Percentiles rank a stretch among this genome's conserved stretches.
These are phyloP conservation scores for Spodoptera exigua DNA, from an alignment of 2,888 invertebrate species.

Conservation along the genomic window DNA sequence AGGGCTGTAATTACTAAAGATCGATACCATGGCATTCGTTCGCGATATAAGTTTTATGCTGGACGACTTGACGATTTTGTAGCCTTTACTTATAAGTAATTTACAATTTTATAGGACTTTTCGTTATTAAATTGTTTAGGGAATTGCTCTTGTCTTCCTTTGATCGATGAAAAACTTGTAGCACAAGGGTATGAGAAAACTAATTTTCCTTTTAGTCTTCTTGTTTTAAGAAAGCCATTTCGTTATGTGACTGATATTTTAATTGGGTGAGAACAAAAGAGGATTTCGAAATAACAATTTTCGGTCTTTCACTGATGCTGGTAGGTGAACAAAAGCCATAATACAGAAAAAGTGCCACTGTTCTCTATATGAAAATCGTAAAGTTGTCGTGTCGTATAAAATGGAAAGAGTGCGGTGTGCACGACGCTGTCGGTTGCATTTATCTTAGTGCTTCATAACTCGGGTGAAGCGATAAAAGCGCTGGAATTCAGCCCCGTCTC, in stretches of 20 bases:
- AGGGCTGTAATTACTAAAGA: constrained; percentile 68
- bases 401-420: constrained; percentile 19
- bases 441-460: constrained; percentile 73
- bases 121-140: too few species aligned
- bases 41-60: constrained; percentile 52
- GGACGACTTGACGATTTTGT: constrained; percentile 26
- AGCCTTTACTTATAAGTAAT: neutral
- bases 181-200: too few species aligned
- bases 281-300: neutral
- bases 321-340: neutral
- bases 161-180: too few species aligned
- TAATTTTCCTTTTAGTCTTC: too few species aligned
- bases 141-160: too few species aligned
- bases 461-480: constrained; percentile 66
- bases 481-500: constrained; percentile 66
- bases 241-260: neutral
- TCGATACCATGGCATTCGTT: constrained; percentile 65
- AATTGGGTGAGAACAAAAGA: constrained; percentile 8
- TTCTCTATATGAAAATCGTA: constrained; percentile 31
- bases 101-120: too few species aligned
- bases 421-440: constrained; percentile 63
- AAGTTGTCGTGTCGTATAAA: constrained; percentile 42
- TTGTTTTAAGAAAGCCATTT: too few species aligned
- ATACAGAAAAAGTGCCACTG: constrained; percentile 9
- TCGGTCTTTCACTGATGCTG: too few species aligned